Evolutionary conservation across 2,113 vertebrate species (phyloP).

Genomic region (Pipa parva): DNA sequence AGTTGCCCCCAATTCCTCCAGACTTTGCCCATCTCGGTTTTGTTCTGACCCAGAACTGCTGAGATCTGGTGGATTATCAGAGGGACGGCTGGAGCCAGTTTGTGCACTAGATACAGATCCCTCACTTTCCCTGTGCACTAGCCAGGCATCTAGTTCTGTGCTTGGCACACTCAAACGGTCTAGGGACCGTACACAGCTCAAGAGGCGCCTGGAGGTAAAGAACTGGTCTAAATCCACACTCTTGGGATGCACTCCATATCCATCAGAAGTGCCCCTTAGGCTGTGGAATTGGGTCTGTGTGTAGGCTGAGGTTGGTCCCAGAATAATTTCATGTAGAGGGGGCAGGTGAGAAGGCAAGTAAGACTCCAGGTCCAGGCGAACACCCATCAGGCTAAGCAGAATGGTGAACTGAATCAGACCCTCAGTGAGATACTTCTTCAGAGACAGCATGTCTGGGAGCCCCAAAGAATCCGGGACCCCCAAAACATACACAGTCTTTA

Average conservation of each 20-base stretch:
- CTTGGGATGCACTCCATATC: conserved; percentile 96
- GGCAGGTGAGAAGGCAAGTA: conserved; percentile 92
- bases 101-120: conserved; percentile 78
- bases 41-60: conserved; percentile 79
- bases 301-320: conserved; percentile 97
- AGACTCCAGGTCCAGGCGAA: conserved; percentile 94
- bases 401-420: conserved; percentile 99
- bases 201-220: conserved; percentile 81
- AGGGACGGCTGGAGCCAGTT: conserved; percentile 72
- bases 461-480: conserved; percentile 37
- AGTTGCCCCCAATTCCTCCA: conserved; percentile 86
- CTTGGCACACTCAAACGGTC: conserved; percentile 87
- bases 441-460: conserved; percentile 92
- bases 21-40: conserved; percentile 72
- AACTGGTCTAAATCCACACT: conserved; percentile 94
- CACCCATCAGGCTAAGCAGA: conserved; percentile 93
- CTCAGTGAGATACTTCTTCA: conserved; percentile 99
- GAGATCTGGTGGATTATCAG: conserved; percentile 84
- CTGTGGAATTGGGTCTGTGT: conserved; percentile 98
- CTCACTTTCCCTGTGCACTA: conserved; percentile 91
- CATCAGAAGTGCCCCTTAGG: conserved; percentile 90
- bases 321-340: conserved; percentile 93
- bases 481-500: conserved; percentile 13
- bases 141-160: conserved; percentile 87
- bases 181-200: conserved; percentile 91